phyloP scores from a whole-genome alignment of 2,888 invertebrate species.

The Eledone cirrhosa region DNA sequence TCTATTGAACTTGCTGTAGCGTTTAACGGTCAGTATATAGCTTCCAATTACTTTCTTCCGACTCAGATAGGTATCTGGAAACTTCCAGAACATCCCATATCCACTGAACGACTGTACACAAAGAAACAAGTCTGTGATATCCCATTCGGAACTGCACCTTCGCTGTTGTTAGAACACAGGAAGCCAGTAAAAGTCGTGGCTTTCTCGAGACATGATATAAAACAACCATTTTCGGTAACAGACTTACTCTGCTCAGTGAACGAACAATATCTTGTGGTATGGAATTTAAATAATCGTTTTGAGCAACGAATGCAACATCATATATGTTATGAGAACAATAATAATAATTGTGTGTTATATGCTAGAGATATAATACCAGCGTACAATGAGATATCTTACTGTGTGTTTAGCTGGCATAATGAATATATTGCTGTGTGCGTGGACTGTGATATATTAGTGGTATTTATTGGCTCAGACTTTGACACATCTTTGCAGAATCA shows the following conservation, averaged over 20 bases:
- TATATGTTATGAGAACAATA: too few species aligned
- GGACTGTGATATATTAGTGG: constrained; percentile 38
- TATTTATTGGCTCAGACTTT: neutral
- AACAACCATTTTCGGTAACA: neutral
- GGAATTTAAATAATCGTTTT: neutral
- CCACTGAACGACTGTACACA: neutral
- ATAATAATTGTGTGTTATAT: too few species aligned
- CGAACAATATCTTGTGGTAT: neutral
- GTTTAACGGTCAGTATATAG: neutral
- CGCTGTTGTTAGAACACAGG: neutral
- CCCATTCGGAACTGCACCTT: neutral
- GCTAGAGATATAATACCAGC: too few species aligned
- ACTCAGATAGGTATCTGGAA: neutral
- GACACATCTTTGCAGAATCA: too few species aligned
- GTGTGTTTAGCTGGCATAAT: constrained; percentile 53
- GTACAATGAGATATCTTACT: constrained; percentile 39
- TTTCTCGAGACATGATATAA: neutral
- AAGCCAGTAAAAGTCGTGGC: neutral
- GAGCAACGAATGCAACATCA: too few species aligned
- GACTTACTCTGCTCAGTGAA: neutral
- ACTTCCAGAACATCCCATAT: neutral
- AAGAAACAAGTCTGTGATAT: too few species aligned
- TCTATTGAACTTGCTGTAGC: neutral
- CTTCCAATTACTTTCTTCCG: neutral
- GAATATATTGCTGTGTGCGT: constrained; percentile 55